A percentile compares a stretch with the other conserved stretches of the same genome.
phyloP scores from a whole-genome alignment of 2,113 vertebrate species.

The Patagioenas fasciata region DNA sequence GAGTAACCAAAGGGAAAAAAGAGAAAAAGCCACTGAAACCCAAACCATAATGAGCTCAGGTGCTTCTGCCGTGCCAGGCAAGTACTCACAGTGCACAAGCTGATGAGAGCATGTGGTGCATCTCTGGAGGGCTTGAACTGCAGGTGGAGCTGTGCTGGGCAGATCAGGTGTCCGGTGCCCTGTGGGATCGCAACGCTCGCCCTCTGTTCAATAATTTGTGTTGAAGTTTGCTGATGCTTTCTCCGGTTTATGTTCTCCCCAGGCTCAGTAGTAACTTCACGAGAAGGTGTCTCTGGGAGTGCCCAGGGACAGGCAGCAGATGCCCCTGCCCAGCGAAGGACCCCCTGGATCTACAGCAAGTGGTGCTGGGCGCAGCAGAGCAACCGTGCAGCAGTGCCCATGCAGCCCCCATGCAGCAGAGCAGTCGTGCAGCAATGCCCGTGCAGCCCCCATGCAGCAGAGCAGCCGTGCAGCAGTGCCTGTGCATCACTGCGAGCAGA shows the following conservation, averaged over 20 bases:
- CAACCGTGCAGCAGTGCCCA: too few species aligned
- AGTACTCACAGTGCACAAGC: background rate
- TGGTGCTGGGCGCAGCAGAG: background rate
- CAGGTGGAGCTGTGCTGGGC: background rate
- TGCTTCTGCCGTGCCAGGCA: background rate
- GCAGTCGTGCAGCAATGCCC: fast-evolving
- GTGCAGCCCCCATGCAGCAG: background rate
- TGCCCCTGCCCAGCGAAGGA: background rate
- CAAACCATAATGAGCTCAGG: background rate
- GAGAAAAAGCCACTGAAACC: background rate
- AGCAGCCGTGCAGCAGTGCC: background rate
- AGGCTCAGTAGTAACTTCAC: background rate
- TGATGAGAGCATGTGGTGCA: background rate
- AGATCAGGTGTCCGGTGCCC: background rate
- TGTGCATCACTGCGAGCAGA: background rate
- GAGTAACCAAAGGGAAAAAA: background rate
- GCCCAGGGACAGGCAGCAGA: too few species aligned
- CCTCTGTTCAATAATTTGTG: background rate
- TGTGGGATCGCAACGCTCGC: fast-evolving
- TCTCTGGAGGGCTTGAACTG: background rate
- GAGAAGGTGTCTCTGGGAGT: background rate
- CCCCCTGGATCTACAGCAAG: background rate
- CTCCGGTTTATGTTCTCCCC: background rate
- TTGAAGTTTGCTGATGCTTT: background rate
- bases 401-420: background rate